Evolutionary conservation across 2,888 invertebrate genomes (phyloP), one percentile per base, ranked within the genome.

Genomic region (Argyra leucocephala): DNA sequence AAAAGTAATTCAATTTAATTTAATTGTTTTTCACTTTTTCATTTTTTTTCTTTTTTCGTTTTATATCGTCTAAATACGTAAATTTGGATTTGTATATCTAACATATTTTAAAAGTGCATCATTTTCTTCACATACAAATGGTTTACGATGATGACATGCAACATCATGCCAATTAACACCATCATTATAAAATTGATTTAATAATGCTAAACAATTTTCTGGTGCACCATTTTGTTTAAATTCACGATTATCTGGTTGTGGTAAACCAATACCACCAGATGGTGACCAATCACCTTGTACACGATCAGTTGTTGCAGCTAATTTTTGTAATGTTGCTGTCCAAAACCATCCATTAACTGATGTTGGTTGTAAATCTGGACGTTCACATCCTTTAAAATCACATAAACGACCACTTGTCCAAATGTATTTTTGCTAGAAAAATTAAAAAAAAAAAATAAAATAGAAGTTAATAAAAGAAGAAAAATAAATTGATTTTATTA

Each of bases 131-230:
- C 93, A 93, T 37, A 92, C 88, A 82, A 89, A 91, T 1, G 93
- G 88, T 79, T 93, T 93, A 76, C 87, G 86, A 77, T 93, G 93
- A 76, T 93, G 93, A 76, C 93, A 93, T 68, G 93, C 93, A 63
- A 93, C 93, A 76, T 93, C 88, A 76, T 93, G 93, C 93, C 93
- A 93, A 79, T 91, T 90, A 63, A 93, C 88, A 31, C 93, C 93
- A 74, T 93, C 93, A 72, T 91, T 89, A 83, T 93, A 93, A 83
- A 93, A 93, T 78, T 93, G 90, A 81, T 93, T 93, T 64, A 93
- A 82, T 69, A 93, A 83, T 1, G 91, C 93, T 69, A 93, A 77
- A 75, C 93, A 93, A 77, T 91, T 91, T 80, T 93, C 93, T 31
- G 88, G 85, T 2, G 91, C 91, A 63, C 93, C 93, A 79, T 90